Evolutionary conservation across 1,140 invertebrate genomes (phyloP).

Genomic region (Drosophila bipectinata): DNA sequence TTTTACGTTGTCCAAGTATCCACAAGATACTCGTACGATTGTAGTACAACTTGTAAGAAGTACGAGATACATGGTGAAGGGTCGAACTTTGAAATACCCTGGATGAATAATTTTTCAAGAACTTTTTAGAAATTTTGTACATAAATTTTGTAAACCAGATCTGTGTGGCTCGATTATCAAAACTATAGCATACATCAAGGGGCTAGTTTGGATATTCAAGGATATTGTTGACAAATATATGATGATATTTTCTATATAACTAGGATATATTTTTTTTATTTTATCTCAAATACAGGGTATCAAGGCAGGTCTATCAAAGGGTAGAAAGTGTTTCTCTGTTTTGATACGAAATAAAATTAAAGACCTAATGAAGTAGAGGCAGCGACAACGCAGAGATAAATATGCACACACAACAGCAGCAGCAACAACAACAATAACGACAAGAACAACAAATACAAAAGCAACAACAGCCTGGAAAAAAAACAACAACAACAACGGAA

Average conservation of each 20-base stretch:
- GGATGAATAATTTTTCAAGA: too few species aligned
- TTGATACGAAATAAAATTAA: conserved; percentile 82
- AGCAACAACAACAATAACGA: conserved; percentile 30
- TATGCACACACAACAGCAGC: conserved; percentile 59
- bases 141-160: too few species aligned
- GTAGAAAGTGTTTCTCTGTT: conserved; percentile 53
- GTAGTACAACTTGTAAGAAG: conserved; percentile 55
- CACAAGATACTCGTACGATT: conserved; percentile 40
- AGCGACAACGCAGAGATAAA: conserved; percentile 78
- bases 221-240: background rate
- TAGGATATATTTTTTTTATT: background rate
- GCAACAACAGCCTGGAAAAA: conserved; percentile 10
- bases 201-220: background rate
- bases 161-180: background rate
- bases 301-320: background rate
- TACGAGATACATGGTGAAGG: background rate
- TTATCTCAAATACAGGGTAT: conserved; percentile 9
- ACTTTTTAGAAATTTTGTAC: too few species aligned
- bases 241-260: background rate
- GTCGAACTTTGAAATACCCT: conserved; percentile 3
- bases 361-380: conserved; percentile 80
- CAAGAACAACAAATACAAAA: conserved; percentile 56
- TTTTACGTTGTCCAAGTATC: conserved; percentile 64
- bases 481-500: conserved; percentile 49
- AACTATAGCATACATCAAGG: background rate